phyloP scores from a whole-genome alignment of 2,888 invertebrate species.

The Pollenia labialis region DNA sequence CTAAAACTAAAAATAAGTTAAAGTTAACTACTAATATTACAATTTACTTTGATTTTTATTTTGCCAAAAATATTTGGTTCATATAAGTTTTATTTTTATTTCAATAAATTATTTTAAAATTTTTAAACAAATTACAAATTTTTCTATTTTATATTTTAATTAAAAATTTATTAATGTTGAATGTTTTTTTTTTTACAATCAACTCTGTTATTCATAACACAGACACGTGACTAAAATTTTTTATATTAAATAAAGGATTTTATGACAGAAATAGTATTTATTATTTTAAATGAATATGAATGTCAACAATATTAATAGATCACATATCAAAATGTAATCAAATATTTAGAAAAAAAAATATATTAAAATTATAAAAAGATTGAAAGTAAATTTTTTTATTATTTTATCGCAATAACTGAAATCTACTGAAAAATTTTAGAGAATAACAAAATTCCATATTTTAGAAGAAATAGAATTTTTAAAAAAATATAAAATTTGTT shows the following conservation, averaged over 20 bases:
- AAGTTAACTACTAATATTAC: no score
- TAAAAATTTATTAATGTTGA: neutral
- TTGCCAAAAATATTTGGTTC: no score
- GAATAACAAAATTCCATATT: no score
- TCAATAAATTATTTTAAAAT: neutral
- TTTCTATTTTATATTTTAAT: neutral
- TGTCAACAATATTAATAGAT: conserved; percentile 27
- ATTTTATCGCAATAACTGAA: no score
- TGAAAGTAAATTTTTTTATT: no score
- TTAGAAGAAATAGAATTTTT: no score
- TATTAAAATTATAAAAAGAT: no score
- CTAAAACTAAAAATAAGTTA: neutral
- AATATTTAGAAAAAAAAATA: neutral
- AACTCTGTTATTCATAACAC: conserved; percentile 42
- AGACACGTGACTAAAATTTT: conserved; percentile 59
- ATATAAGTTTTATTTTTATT: neutral
- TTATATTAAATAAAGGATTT: conserved; percentile 10
- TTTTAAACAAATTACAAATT: no score
- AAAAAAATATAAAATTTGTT: no score
- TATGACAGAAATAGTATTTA: conserved; percentile 6
- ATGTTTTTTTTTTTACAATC: conserved; percentile 26
- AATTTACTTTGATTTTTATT: no score
- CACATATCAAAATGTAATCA: neutral
- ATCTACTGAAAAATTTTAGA: no score
- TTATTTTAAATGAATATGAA: conserved; percentile 20